These are phyloP conservation scores for Lamproptera curius DNA, from an alignment of 2,888 invertebrate genomes.

Conservation along the genomic window DNA sequence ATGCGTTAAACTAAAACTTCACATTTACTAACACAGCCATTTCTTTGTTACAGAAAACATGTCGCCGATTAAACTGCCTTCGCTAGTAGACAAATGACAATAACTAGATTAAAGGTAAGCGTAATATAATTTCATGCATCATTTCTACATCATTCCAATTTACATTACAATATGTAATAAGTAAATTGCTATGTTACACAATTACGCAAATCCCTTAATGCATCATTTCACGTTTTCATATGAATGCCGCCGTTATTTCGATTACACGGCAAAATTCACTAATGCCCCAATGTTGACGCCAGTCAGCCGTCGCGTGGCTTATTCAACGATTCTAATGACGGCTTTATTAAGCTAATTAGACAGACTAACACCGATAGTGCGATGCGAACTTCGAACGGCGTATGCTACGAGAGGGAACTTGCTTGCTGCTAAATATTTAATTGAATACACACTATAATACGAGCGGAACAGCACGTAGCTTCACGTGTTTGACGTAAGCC, in stretches of 20 bases:
- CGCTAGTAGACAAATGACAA: conserved; percentile 70
- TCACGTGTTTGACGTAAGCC: not conserved
- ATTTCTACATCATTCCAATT: no score
- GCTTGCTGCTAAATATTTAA: conserved; percentile 1
- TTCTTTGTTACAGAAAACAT: conserved; percentile 64
- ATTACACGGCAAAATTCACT: conserved; percentile 3
- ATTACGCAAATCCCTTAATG: no score
- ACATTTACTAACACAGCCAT: not conserved
- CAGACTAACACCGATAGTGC: conserved; percentile 1
- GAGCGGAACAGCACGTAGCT: not conserved
- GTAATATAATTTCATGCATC: no score
- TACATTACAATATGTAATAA: not conserved
- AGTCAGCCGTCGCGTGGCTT: not conserved
- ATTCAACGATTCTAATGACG: not conserved
- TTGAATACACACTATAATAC: not conserved
- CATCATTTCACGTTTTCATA: no score
- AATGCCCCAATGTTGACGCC: not conserved
- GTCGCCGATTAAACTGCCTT: conserved; percentile 56
- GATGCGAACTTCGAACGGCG: conserved; percentile 3
- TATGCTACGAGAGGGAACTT: not conserved
- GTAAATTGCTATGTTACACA: not conserved
- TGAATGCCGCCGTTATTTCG: conserved; percentile 15
- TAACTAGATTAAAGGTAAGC: conserved; percentile 71
- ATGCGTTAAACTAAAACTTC: not conserved
- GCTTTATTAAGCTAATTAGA: conserved; percentile 2